Evolutionary conservation across 1,140 invertebrate species (phyloP).

Genomic region (Archivesica marissinica): DNA sequence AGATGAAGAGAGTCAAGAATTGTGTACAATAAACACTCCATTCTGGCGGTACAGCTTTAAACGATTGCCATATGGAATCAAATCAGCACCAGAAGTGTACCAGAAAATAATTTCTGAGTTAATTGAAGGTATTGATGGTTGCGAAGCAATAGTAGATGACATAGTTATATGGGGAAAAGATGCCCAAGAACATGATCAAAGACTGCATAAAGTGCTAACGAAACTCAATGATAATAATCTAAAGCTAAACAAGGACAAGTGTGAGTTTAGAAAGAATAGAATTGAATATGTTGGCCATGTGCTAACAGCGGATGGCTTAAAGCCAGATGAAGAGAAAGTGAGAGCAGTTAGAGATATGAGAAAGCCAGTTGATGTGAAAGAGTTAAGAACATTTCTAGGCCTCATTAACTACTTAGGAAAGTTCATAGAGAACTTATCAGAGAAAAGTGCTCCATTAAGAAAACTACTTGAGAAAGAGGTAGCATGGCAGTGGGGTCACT

Average conservation of each 20-base stretch:
- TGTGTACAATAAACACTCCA: slow-evolving; percentile 60
- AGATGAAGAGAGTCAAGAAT: not conserved
- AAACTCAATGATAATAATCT: slow-evolving; percentile 13
- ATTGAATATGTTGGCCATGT: slow-evolving; percentile 49
- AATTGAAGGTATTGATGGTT: slow-evolving; percentile 4
- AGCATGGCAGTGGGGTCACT: slow-evolving; percentile 59
- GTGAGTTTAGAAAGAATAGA: slow-evolving; percentile 33
- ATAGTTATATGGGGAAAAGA: slow-evolving; percentile 12
- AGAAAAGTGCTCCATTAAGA: slow-evolving; percentile 64
- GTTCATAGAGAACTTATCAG: slow-evolving; percentile 66
- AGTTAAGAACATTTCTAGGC: slow-evolving; percentile 65
- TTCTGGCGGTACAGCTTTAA: slow-evolving; percentile 64
- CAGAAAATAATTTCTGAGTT: slow-evolving; percentile 73
- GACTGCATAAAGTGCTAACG: slow-evolving; percentile 33
- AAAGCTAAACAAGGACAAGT: slow-evolving; percentile 57
- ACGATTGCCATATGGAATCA: slow-evolving; percentile 64
- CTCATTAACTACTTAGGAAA: slow-evolving; percentile 68
- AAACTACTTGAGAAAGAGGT: slow-evolving; percentile 59
- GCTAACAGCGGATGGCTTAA: slow-evolving; percentile 75
- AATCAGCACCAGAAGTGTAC: slow-evolving; percentile 74
- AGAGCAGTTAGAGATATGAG: slow-evolving; percentile 81
- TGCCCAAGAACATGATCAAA: slow-evolving; percentile 28
- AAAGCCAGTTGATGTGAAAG: slow-evolving; percentile 75
- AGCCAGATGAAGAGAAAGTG: slow-evolving; percentile 79
- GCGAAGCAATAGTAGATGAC: slow-evolving; percentile 20